Base-by-base conservation (phyloP, 2,888 invertebrate species). In the Archips crataeganus region DNA sequence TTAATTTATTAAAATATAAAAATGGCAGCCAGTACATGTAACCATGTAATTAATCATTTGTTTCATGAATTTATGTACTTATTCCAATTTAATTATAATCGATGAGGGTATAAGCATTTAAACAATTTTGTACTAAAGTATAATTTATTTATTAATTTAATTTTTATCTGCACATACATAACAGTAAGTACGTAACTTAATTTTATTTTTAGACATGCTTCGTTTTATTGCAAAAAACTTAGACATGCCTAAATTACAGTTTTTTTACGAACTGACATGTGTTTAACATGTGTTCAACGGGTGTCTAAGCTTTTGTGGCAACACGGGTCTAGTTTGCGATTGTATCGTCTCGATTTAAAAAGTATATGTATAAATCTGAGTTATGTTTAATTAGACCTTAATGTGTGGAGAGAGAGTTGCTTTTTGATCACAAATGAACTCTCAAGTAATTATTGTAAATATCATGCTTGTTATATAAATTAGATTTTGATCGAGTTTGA, bases 101-200 rank as follows among this genome's bases (percentile, higher is more conserved):
- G 8, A 13, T 3, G 13, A 36, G 60, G 63, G 63, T 63, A 47
- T 32, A 63, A 32, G 63, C 63, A 63, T 63, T 63, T 47, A 63
- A 34, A 47, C 32, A 63, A 45, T 63, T 6, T 4, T 60, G 5
- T 63, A 63, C 6, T 63, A 13, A 47, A 63, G 47, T 63, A 23
- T 13, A 36, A 36, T 60, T 36, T 60, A 60, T 60, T 60, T 60
- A 60, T 60, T 36, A n/a, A 60, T 36, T 54, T 10, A n/a, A 1
- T 36, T 6, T 36, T 57, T 32, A 57, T 57, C 11, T 57, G 3
- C 3, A 13, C n/a, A 42, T 15, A 49, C 11, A 57, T 3, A 57
- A 57, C 4, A 54, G 11, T 32, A 57, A 32, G 11, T 54, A 23
- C 8, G 3, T 32, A 57, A 3, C 32, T 9, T 39, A 60, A 36